These are phyloP conservation scores for Leucoraja erinaceus DNA, from an alignment of 2,113 vertebrate species.

Conservation along the genomic window DNA sequence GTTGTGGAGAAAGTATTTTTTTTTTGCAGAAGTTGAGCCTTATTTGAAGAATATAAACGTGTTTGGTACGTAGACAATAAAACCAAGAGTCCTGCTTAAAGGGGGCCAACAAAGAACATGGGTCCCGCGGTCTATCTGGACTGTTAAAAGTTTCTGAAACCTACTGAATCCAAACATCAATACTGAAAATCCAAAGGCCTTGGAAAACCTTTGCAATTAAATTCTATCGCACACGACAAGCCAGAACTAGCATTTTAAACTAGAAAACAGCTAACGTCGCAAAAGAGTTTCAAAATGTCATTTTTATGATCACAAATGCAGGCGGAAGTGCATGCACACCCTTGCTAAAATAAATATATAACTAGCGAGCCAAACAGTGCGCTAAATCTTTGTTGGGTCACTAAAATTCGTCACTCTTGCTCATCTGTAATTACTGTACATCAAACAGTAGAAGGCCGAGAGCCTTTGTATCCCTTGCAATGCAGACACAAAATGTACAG, in stretches of 20 bases:
- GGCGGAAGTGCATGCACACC: not conserved
- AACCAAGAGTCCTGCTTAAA: not conserved
- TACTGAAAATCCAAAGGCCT: not conserved
- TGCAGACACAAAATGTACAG: not conserved
- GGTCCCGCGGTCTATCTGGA: not conserved
- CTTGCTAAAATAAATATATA: not conserved
- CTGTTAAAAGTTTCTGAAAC: slow-evolving; percentile 28
- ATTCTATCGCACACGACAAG: not conserved
- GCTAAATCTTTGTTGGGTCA: slow-evolving; percentile 23
- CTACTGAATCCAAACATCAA: not conserved
- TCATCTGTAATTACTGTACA: slow-evolving; percentile 32
- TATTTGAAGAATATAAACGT: not conserved
- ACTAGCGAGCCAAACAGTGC: slow-evolving; percentile 8
- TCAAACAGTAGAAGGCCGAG: slow-evolving; percentile 20
- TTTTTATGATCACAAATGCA: not conserved
- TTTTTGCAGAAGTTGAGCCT: not conserved
- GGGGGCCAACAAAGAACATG: not conserved
- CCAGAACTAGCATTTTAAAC: not conserved
- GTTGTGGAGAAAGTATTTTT: not conserved
- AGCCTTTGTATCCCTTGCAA: slow-evolving; percentile 20
- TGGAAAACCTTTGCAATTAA: not conserved
- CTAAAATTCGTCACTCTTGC: slow-evolving; percentile 32
- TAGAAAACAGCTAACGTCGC: not conserved
- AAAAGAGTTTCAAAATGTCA: not conserved
- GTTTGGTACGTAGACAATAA: slow-evolving; percentile 3